Base-by-base conservation (phyloP, 2,888 invertebrate genomes). In the Leptinotarsa rubiginosa region DNA sequence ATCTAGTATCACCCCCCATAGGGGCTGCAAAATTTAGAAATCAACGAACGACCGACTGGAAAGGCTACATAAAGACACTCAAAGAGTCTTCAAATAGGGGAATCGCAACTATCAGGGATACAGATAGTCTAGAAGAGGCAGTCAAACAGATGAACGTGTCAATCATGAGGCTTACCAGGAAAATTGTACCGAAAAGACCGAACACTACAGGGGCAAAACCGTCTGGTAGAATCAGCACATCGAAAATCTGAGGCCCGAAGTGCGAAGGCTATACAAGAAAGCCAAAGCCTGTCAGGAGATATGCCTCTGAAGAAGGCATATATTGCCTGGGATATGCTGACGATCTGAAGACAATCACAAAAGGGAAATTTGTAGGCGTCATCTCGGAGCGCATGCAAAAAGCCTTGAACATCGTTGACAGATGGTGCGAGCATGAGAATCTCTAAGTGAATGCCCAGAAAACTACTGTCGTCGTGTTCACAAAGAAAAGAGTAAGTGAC, bases 201-300 rank as follows among this genome's bases (percentile, higher is more conserved):
- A 18, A 54, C 54, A 18, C 10, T 18, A 16, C 2, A 20, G 15
- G 16, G 47, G 59, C 3, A 15, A 10, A 59, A 59, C 59, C 3
- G 16, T 59, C 64, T 72, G 67, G 72, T 72, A 49, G 59, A 68
- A 67, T 25, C 41, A 72, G n/a, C 7, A 66, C 41, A 22, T 65
- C 3, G 65, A 49, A 49, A 10, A 16, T 15, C 25, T 64, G 16
- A 50, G 67, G 47, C 16, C n/a, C 12, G 66, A 67, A 18, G 74
- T 70, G 5, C 31, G 74, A 50, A 50, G 54, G 74, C 64, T 70
- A 16, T 66, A 67, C 47, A 67, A 74, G 47, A 71, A 49, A 67
- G 71, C 65, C 15, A 74, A 66, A 65, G 18, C 20, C 20, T 1
- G 20, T n/a, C n/a, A 20, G 20, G 1, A 20, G 20, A 20, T 20